phyloP scores from a whole-genome alignment of 1,140 invertebrate species.

The Platyscapa corneri region DNA sequence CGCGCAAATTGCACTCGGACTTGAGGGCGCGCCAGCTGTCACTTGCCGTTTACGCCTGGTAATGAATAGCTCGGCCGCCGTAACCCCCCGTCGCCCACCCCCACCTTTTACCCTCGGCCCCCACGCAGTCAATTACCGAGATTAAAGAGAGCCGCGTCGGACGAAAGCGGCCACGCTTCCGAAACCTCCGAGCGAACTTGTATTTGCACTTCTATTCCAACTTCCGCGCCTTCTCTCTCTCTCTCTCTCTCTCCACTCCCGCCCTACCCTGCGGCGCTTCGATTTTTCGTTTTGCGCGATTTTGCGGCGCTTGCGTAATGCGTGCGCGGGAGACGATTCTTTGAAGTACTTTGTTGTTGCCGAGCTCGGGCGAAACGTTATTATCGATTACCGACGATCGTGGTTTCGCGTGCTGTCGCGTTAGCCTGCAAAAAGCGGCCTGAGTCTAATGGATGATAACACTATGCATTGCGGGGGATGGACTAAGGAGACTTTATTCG shows the following conservation, averaged over 20 bases:
- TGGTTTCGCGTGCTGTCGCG: background rate
- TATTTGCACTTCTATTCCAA: background rate
- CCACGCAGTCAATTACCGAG: slow-evolving; percentile 31
- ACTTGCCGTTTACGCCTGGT: slow-evolving; percentile 50
- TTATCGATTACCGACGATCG: slow-evolving; percentile 17
- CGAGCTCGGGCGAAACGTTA: background rate
- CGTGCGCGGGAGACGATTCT: background rate
- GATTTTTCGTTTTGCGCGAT: background rate
- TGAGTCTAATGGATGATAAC: background rate
- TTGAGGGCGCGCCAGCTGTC: slow-evolving; percentile 53
- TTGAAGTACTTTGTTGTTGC: background rate
- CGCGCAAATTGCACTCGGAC: slow-evolving; percentile 35
- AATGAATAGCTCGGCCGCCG: slow-evolving; percentile 47
- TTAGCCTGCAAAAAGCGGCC: background rate
- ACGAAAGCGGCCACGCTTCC: background rate
- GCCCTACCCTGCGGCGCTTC: background rate
- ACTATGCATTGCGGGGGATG: background rate
- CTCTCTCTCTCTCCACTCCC: no score
- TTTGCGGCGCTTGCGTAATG: background rate
- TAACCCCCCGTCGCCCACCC: background rate
- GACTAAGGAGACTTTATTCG: background rate
- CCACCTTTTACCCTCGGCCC: background rate
- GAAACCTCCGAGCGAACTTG: background rate
- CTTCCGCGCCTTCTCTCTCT: no score
- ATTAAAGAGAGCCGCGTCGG: slow-evolving; percentile 36